Evolutionary conservation across 2,113 vertebrate species (phyloP).

Genomic region (Hippotragus niger): DNA sequence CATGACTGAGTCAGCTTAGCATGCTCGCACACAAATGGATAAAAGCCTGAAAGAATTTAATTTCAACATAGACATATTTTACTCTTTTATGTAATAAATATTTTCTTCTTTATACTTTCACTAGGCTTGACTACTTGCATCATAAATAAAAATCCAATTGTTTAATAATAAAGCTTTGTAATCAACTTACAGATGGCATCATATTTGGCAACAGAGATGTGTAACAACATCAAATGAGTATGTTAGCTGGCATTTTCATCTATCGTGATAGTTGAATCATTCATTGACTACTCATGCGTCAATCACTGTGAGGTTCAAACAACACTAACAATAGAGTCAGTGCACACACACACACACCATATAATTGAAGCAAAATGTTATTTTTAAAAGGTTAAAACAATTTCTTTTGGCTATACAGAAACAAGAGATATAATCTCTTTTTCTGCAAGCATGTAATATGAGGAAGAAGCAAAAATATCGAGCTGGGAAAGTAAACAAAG

Average conservation of each 20-base stretch:
- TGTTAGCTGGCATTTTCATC: background rate
- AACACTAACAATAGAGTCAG: background rate
- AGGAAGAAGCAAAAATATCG: background rate
- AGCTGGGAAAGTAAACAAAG: background rate
- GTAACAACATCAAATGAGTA: background rate
- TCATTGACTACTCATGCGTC: background rate
- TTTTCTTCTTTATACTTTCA: background rate
- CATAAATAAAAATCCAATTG: background rate
- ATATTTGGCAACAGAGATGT: background rate
- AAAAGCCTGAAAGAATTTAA: background rate
- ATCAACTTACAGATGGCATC: background rate
- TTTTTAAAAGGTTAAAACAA: background rate
- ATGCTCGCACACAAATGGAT: background rate
- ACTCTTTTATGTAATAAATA: background rate
- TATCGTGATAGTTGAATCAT: background rate
- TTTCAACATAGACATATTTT: background rate
- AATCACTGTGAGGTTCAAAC: background rate
- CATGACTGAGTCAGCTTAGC: background rate
- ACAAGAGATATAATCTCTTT: background rate
- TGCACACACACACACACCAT: background rate
- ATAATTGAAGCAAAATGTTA: constrained; percentile 9
- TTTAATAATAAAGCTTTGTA: background rate
- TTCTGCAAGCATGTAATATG: background rate
- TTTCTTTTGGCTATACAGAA: background rate
- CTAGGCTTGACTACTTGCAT: background rate